Base-by-base conservation (phyloP, 2,888 invertebrate species). In the Melieria picta region DNA sequence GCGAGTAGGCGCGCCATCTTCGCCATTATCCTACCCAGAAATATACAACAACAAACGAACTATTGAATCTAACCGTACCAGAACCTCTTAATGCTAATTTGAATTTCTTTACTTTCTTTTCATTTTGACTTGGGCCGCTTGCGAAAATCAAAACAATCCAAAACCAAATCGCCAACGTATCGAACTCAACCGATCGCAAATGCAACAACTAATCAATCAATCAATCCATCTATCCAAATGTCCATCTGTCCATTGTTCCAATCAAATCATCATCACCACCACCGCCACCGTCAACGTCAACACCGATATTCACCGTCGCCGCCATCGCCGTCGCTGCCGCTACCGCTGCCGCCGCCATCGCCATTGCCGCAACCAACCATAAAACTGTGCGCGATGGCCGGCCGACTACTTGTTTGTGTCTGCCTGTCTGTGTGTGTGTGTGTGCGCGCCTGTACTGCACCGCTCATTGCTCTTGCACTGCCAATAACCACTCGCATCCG, bases 161-260 rank as follows among this genome's bases (percentile, higher is more conserved):
- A 30, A 30, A 2, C 30, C 30, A 30, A 30, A 30, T 30, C 30
- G 30, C 30, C 30, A 30, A 30, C 30, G 30, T 30, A 30, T 30
- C 30, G 30, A 30, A 30, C 30, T 2, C 30, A 30, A 30, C 30
- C 30, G 30, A 30, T 1, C 30, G 30, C 30, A 30, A 30, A 30
- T 30, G 5, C 13, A 55, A 10, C 42, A 70, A 70, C 48, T 62
- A 70, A 66, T 11, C 67, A 56, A 70, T 64, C 47, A 52, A 67
- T 69, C 16, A 65, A 55, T 16, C 50, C 52, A 69, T 55, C 67
- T 13, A 57, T 11, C 57, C 30, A 13, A 48, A 63, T 13, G 61
- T 48, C 45, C 50, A 61, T 46, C 16, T 7, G 13, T 47, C 7
- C 58, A 5, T 57, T 52, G n/a, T n/a, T 52, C 52, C 7, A 7